Base-by-base conservation (phyloP, 2,113 vertebrate genomes). In the Ivindomyrus marchei region DNA sequence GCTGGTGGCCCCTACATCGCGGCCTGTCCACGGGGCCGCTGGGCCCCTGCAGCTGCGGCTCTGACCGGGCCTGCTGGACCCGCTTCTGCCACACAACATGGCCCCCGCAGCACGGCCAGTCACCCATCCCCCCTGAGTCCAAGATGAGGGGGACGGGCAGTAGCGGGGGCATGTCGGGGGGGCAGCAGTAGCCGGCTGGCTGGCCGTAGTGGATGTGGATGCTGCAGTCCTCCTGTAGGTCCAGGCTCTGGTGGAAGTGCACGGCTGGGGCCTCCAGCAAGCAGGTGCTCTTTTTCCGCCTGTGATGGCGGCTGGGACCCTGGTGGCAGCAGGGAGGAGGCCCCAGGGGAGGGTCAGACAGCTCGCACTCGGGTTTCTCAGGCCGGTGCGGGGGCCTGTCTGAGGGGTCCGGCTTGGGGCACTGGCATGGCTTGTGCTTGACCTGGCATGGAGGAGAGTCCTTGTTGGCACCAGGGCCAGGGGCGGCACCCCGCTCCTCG, bases 51-150 rank as follows among this genome's bases (percentile, higher is more conserved):
- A 96, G 95, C 91, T 95, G 95, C 90, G 96, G 96, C 92, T 97
- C 96, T 0, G 95, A 96, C 91, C 92, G 89, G 4, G 94, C 92
- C 93, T 95, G 96, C 0, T 95, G 96, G 89, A 97, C 96, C 89
- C 95, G 95, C 91, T 95, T 97, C 91, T 97, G 96, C 97, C 97
- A 98, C 85, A 97, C 96, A 0, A 96, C 95, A 88, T 93, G 96
- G 58, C 96, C 93, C 88, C 95, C 95, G 0, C 94, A 92, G 91
- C 94, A 89, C 10, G 70, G 88, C 74, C 70, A 89, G 17, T 84
- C 74, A 49, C 95, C 94, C 80, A 96, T 92, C 49, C 93, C 94
- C 45, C 94, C 95, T 10, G 96, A 95, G 91, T 97, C 97, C 93
- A 96, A 91, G 88, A 96, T 96, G 24, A 97, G 94, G 88, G 96